Evolutionary conservation across 2,113 vertebrate genomes (phyloP), one percentile per base, ranked within the genome.

Genomic region (Stictonetta naevosa): DNA sequence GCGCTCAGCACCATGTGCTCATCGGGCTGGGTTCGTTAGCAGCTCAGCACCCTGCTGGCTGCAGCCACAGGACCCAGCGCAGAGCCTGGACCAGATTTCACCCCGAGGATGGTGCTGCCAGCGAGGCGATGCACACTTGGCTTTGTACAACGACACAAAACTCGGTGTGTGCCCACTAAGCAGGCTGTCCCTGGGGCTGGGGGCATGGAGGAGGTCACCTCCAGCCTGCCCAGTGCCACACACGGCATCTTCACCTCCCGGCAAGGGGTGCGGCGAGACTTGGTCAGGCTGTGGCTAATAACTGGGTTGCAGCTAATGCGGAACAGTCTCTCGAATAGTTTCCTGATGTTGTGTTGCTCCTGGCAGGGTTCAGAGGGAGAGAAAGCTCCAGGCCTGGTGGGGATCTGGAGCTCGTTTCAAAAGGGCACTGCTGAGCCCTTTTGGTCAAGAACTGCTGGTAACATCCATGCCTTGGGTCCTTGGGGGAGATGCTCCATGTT

Each of bases 271-370:
- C 3, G 7, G 91, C 86, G 75, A 76, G 31, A 7, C 19, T 53
- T 38, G 48, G 5, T 11, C 21, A 66, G 55, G 60, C 64, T 72
- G 64, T 2, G 3, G 80, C 33, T 48, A 64, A 33, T 50, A 88
- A 78, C 38, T 88, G 88, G 76, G 56, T 63, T 74, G 71, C 1
- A 13, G 92, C 67, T 96, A 79, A 95, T 82, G 73, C 77, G 69
- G 80, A 96, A 68, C 95, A 89, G 82, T 18, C 58, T 67, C 46
- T 59, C 0, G 2, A 89, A 95, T 91, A 13, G 63, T 84, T 96
- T 96, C 95, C 96, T 93, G 88, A 85, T 95, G 91, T 77, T 50
- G 83, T 76, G 59, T 9, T 71, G 64, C 86, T 95, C 42, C 86
- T 96, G 90, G 79, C 72, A 83, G 83, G 38, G 58, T 83, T 91